A percentile compares a stretch with the other conserved stretches of the same genome.
These are phyloP conservation scores for Pogonocichla stellata DNA, from an alignment of 2,113 vertebrate genomes.

Conservation along the genomic window DNA sequence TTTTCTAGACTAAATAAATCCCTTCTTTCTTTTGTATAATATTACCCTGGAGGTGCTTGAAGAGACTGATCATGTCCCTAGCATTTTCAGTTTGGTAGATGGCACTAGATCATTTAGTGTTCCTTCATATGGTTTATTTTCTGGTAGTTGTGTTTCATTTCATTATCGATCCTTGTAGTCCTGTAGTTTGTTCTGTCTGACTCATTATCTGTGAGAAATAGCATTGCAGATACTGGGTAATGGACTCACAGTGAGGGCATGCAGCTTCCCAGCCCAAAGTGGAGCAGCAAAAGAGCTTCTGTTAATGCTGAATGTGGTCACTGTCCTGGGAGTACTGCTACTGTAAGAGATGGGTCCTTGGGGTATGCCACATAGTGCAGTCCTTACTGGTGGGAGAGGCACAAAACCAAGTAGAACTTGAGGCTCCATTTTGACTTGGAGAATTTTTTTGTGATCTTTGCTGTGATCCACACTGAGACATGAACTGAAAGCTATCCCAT, in stretches of 20 bases:
- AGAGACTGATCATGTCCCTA: background rate
- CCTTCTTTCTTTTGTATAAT: conserved; percentile 34
- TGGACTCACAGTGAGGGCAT: background rate
- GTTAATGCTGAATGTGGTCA: fast-evolving
- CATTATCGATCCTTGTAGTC: background rate
- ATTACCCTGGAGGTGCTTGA: conserved; percentile 60
- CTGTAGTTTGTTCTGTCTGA: background rate
- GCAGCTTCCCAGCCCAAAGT: background rate
- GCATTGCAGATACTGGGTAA: background rate
- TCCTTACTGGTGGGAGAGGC: background rate
- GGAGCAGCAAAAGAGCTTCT: background rate
- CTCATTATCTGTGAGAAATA: background rate
- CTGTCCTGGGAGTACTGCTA: background rate
- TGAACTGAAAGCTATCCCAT: background rate
- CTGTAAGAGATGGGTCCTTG: background rate
- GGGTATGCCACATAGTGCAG: background rate
- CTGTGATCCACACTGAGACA: background rate
- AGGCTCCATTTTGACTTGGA: background rate
- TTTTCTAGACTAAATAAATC: conserved; percentile 56
- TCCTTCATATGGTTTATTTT: background rate
- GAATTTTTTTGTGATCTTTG: background rate
- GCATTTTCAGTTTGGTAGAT: conserved; percentile 14
- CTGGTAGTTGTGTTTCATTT: background rate
- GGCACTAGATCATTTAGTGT: background rate
- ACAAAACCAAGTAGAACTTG: background rate